Conservation (phyloP, 92 coral and sea anemone species). For the Nematostella vectensis region DNA sequence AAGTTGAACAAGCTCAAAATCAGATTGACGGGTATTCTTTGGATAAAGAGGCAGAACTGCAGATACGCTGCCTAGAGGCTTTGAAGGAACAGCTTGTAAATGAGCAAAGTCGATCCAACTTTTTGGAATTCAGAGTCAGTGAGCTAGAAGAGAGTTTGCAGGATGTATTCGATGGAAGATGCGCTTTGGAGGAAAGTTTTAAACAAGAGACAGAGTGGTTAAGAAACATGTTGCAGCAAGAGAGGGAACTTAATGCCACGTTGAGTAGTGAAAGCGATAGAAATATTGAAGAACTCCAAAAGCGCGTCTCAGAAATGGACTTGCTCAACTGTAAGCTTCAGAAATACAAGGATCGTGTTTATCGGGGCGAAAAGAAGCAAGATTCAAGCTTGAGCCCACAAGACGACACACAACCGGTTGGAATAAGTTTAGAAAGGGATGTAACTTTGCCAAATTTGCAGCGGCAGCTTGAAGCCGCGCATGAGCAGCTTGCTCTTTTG, state of each 20-base stretch:
- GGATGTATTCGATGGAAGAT: not conserved
- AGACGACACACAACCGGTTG: no score
- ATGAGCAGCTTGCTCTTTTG: not conserved
- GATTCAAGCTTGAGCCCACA: constrained; percentile 4
- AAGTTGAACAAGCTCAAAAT: not conserved
- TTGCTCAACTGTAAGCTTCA: constrained; percentile 3
- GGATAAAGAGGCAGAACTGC: not conserved
- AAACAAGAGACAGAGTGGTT: constrained; percentile 16
- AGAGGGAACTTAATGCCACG: constrained; percentile 22
- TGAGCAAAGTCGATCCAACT: not conserved
- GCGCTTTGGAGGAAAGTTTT: constrained; percentile 2
- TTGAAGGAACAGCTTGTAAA: constrained; percentile 3
- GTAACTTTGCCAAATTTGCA: not conserved
- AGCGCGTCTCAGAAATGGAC: constrained; percentile 9
- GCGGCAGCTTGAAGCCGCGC: not conserved
- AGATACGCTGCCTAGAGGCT: not conserved
- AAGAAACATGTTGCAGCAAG: constrained; percentile 10
- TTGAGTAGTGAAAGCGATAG: constrained; percentile 50
- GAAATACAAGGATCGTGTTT: constrained; percentile 5
- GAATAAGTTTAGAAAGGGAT: no score
- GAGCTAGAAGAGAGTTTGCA: constrained; percentile 12
- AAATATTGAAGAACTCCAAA: constrained; percentile 25
- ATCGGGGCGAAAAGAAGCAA: not conserved
- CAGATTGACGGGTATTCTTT: not conserved
- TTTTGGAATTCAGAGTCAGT: constrained; percentile 8